Conservation (phyloP, 2,113 vertebrate species). For the Gracilinanus agilis region DNA sequence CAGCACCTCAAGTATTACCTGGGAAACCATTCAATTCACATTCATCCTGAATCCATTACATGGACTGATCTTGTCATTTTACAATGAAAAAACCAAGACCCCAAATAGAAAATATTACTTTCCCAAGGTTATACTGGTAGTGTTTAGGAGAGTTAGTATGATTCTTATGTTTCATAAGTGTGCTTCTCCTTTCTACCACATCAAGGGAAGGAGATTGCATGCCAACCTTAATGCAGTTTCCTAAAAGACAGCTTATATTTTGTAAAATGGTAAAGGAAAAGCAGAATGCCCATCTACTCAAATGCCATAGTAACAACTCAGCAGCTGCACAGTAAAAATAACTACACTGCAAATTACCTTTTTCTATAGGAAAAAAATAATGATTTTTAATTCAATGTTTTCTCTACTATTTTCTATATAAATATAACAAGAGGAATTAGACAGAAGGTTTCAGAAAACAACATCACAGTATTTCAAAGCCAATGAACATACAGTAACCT, state of each 20-base stretch:
- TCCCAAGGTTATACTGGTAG: background rate
- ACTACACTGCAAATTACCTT: background rate
- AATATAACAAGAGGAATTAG: background rate
- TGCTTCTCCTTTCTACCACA: background rate
- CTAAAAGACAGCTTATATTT: background rate
- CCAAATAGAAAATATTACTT: background rate
- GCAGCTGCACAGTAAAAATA: background rate
- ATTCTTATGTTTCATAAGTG: background rate
- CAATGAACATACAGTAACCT: background rate
- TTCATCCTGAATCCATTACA: background rate
- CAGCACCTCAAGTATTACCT: background rate
- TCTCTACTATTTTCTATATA: background rate
- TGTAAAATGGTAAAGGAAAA: background rate
- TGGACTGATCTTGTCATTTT: background rate
- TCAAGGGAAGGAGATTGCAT: background rate
- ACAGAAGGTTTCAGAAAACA: constrained; percentile 54
- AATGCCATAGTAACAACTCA: background rate
- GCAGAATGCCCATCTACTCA: background rate
- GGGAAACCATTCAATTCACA: background rate
- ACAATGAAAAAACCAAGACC: background rate
- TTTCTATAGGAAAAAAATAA: background rate
- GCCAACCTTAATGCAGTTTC: background rate
- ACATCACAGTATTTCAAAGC: constrained; percentile 57
- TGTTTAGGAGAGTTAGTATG: background rate
- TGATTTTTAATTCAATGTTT: background rate